phyloP scores from a whole-genome alignment of 2,888 invertebrate genomes.

The Camptogramma bilineatum region DNA sequence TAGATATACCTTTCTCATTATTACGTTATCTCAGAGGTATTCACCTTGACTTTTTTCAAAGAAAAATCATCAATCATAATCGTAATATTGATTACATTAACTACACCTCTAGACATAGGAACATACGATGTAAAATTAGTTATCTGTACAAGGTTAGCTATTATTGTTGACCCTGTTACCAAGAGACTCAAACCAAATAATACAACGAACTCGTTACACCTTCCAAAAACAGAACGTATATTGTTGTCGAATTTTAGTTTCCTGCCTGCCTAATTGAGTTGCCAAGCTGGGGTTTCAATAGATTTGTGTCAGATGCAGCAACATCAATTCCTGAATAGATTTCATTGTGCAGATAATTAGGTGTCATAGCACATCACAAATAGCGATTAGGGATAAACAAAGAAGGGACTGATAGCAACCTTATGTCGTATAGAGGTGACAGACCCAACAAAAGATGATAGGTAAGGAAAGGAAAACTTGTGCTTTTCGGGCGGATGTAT shows the following conservation, averaged over 20 bases:
- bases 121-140: background rate
- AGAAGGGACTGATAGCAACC: background rate
- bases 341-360: conserved; percentile 3
- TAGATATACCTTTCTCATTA: conserved; percentile 45
- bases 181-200: background rate
- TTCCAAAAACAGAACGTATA: background rate
- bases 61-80: background rate
- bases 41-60: conserved; percentile 28
- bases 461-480: no score
- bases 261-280: background rate
- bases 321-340: conserved; percentile 1
- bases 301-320: conserved; percentile 12
- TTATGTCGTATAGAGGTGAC: background rate
- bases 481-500: no score
- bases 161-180: background rate
- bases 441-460: background rate
- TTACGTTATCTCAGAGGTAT: conserved; percentile 49
- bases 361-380: conserved; percentile 1
- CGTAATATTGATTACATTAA: background rate
- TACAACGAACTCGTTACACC: background rate
- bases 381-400: background rate
- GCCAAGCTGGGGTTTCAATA: conserved; percentile 2
- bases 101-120: background rate
- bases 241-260: background rate
- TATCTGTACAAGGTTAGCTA: background rate